Base-by-base conservation (phyloP, 2,797 vertebrate species). In the Cossypha heuglini region DNA sequence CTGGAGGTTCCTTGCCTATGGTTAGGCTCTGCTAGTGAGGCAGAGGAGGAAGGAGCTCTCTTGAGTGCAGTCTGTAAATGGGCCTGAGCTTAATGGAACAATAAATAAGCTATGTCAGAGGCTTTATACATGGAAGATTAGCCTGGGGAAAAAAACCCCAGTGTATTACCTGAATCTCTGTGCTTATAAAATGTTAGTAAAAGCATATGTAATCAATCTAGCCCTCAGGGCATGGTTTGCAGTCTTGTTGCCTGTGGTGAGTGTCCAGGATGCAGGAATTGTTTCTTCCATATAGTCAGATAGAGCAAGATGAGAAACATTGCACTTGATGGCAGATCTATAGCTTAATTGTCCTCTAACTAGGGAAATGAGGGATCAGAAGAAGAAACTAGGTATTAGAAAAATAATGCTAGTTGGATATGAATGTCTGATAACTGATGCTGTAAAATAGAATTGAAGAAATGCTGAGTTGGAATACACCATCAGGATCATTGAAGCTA, bases 71-170 rank as follows among this genome's bases (percentile, higher is more conserved):
- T 72, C 80, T 58, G 46, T 64, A 92, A 84, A 78, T 28, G n/a
- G 51, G 17, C 26, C 63, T 49, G 54, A 86, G 19, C 58, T 81
- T 71, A 90, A 92, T 72, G 46, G 66, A 78, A 84, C 43, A 72
- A 54, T 92, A 94, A 92, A 78, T 64, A 86, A 81, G 6, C 16
- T 33, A 2, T 81, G 57, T 63, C 49, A 74, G 76, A 75, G 80
- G 21, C 48, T 86, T 73, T 52, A 67, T n/a, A 51, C 7, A 7
- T 77, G 42, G 45, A 49, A 71, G 24, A 71, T 88, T 77, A 86
- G 21, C 42, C n/a, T 72, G 54, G 37, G 42, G 6, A 10, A 68
- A 80, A 48, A 78, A 57, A 11, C 0, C 0, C 16, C 19, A 16
- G 16, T n/a, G 21, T 86, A 18, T 63, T 74, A 68, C 51, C 49